These are phyloP conservation scores for Dicyrtomina minuta DNA, from an alignment of 2,888 invertebrate genomes.

Conservation along the genomic window DNA sequence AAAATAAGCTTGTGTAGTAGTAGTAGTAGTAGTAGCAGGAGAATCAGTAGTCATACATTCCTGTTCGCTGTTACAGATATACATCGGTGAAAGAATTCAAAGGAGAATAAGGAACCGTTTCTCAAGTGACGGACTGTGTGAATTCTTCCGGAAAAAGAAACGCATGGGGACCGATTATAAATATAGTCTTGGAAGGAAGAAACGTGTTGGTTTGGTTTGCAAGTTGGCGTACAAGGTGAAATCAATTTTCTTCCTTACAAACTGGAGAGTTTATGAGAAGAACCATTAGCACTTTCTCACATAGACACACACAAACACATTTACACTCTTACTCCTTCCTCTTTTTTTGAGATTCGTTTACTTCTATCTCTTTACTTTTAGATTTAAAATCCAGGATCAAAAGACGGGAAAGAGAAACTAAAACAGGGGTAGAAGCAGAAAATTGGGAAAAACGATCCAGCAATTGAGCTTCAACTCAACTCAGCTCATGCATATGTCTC, in stretches of 20 bases:
- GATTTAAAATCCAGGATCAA: neutral
- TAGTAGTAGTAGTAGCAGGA: too few relatives aligned
- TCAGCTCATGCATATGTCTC: neutral
- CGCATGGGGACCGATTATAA: conserved; percentile 42
- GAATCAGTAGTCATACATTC: too few relatives aligned
- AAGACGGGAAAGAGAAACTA: neutral
- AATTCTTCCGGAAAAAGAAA: conserved; percentile 47
- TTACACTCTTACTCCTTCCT: conserved; percentile 7
- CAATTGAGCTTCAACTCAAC: conserved; percentile 4
- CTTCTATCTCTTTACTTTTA: too few relatives aligned
- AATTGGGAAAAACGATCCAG: neutral
- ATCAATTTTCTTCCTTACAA: conserved; percentile 23
- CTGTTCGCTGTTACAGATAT: neutral
- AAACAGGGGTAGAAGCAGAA: neutral
- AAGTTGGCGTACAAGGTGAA: conserved; percentile 26
- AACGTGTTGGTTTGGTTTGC: conserved; percentile 18
- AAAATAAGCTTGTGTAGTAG: too few relatives aligned
- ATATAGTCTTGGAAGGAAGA: conserved; percentile 8
- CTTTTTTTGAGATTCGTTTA: neutral
- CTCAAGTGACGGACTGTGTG: conserved; percentile 44
- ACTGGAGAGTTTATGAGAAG: conserved; percentile 8
- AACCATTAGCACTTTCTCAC: conserved; percentile 18
- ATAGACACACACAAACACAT: neutral
- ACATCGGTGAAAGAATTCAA: neutral
- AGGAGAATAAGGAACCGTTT: conserved; percentile 21